Percentiles rank a stretch among this genome's conserved stretches.
Evolutionary conservation across 2,888 invertebrate genomes (phyloP).

Genomic region (Erebia aethiops): DNA sequence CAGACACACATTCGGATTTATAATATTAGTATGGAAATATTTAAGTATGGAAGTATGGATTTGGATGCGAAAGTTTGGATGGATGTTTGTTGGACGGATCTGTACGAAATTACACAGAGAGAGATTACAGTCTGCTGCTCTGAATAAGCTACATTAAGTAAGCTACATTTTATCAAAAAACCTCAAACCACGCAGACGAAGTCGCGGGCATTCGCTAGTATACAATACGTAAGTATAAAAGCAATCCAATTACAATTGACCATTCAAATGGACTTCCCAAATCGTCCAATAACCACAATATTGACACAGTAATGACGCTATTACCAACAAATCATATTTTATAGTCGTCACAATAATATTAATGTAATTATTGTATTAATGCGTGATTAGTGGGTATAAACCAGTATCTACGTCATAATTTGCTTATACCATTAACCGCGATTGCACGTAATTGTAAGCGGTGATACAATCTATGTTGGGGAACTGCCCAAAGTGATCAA

Average conservation of each 20-base stretch:
- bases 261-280: slow-evolving; percentile 9
- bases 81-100: too few relatives aligned
- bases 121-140: too few relatives aligned
- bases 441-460: slow-evolving; percentile 10
- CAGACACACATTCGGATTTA: too few relatives aligned
- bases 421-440: slow-evolving; percentile 1
- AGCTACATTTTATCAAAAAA: too few relatives aligned
- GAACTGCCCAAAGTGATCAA: neutral
- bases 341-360: neutral
- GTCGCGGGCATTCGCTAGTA: neutral
- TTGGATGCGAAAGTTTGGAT: too few relatives aligned
- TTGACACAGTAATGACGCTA: slow-evolving; percentile 43
- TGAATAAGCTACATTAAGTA: too few relatives aligned
- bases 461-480: neutral
- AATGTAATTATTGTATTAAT: slow-evolving; percentile 1
- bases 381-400: slow-evolving; percentile 3
- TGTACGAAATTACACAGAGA: too few relatives aligned
- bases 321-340: slow-evolving; percentile 31
- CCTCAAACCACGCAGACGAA: too few relatives aligned
- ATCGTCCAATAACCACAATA: slow-evolving; percentile 43
- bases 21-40: too few relatives aligned
- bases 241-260: neutral
- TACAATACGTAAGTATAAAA: neutral
- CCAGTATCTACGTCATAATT: neutral
- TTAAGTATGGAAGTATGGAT: too few relatives aligned